phyloP scores from a whole-genome alignment of 2,797 vertebrate genomes.

The Typhlichthys eigenmanni region DNA sequence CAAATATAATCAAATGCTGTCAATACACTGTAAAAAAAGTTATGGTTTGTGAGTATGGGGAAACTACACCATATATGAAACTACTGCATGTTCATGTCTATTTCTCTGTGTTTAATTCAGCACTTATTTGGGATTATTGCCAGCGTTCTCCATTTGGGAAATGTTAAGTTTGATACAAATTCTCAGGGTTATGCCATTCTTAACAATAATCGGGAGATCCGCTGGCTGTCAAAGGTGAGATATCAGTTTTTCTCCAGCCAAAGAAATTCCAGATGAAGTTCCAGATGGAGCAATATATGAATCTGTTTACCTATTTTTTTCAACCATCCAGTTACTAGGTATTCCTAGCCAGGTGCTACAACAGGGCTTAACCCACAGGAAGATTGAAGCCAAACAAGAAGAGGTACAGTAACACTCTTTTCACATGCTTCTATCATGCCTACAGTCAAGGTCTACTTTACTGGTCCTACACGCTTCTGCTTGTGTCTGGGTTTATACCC shows the following conservation, averaged over 20 bases:
- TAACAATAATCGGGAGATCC: slow-evolving; percentile 80
- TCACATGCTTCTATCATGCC: background rate
- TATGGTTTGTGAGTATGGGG: background rate
- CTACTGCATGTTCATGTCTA: background rate
- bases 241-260: background rate
- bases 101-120: slow-evolving; percentile 56
- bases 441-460: no score
- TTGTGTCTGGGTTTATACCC: no score
- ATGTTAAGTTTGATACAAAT: slow-evolving; percentile 84
- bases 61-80: background rate
- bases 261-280: background rate
- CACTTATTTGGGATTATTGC: slow-evolving; percentile 89
- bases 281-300: background rate
- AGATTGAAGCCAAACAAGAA: slow-evolving; percentile 92
- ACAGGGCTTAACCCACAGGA: slow-evolving; percentile 89
- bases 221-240: slow-evolving; percentile 91
- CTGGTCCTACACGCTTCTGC: no score
- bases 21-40: background rate
- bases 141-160: slow-evolving; percentile 92
- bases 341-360: slow-evolving; percentile 83
- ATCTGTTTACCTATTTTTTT: background rate
- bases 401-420: slow-evolving; percentile 75
- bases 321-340: slow-evolving; percentile 82
- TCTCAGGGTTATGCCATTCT: slow-evolving; percentile 82
- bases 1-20: background rate